Conservation (phyloP, 2,113 vertebrate species). For the Gnathonemus longibarbis region DNA sequence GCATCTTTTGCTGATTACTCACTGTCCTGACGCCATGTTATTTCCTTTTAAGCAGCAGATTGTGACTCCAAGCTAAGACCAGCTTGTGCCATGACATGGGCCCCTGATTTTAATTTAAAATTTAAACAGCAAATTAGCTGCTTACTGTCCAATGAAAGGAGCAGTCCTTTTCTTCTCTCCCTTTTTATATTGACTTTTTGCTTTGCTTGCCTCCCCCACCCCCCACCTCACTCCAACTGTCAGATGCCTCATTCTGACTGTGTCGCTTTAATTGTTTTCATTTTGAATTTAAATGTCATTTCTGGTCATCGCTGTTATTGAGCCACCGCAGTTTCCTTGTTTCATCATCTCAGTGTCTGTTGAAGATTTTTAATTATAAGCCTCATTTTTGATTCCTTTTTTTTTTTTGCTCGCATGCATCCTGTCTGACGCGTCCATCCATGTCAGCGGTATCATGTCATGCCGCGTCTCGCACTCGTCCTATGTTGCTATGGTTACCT, state of each 20-base stretch:
- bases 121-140: neutral
- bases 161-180: neutral
- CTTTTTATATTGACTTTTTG: conserved; percentile 22
- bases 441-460: conserved; percentile 80
- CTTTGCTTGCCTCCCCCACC: conserved; percentile 37
- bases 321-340: neutral
- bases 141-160: conserved; percentile 18
- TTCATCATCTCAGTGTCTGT: conserved; percentile 19
- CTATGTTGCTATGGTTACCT: conserved; percentile 81
- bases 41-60: neutral
- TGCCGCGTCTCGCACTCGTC: conserved; percentile 59
- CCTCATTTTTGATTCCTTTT: conserved; percentile 45
- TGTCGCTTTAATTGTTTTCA: conserved; percentile 81
- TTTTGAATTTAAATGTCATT: conserved; percentile 54
- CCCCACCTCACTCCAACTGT: conserved; percentile 44
- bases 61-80: neutral
- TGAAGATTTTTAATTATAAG: conserved; percentile 7
- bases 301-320: neutral
- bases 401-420: conserved; percentile 53
- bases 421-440: conserved; percentile 57
- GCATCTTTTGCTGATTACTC: neutral
- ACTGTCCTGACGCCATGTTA: neutral
- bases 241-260: conserved; percentile 56
- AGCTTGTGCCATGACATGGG: neutral
- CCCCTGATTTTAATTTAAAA: neutral